Conservation (phyloP, 2,888 invertebrate genomes). For the Hymenopus coronatus region DNA sequence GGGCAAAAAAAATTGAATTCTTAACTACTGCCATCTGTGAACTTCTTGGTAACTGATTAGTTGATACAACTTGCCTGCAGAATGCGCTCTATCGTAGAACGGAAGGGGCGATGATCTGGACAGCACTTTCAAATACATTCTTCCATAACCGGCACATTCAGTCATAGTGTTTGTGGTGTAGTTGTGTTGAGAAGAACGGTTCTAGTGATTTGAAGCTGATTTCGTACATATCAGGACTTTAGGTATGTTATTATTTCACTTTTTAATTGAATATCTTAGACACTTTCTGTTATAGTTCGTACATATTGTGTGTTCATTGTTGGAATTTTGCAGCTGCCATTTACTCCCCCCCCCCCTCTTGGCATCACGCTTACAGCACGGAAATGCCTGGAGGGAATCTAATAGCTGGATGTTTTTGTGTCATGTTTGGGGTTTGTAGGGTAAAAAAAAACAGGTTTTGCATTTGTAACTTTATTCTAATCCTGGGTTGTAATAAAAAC, state of each 20-base stretch:
- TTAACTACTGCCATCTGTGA: background rate
- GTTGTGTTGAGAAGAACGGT: background rate
- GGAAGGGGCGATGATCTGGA: background rate
- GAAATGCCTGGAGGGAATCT: background rate
- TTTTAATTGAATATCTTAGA: background rate
- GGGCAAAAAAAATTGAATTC: no score
- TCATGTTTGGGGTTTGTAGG: no score
- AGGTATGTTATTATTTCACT: background rate
- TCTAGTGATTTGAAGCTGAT: background rate
- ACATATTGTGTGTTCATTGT: background rate
- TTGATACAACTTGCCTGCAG: background rate
- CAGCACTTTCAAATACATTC: slow-evolving; percentile 14
- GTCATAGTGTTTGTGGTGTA: background rate
- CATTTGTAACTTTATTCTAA: no score
- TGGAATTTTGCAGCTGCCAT: background rate
- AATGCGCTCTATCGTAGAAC: background rate
- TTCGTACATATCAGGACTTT: background rate
- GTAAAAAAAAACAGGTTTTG: no score
- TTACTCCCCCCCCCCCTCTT: background rate
- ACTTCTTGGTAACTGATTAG: background rate
- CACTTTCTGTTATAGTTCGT: background rate
- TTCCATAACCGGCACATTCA: slow-evolving; percentile 5
- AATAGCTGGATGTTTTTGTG: background rate
- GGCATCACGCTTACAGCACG: background rate
- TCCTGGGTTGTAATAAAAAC: no score